Conservation (phyloP, 2,888 invertebrate genomes). For the Minunthozetes semirufus region DNA sequence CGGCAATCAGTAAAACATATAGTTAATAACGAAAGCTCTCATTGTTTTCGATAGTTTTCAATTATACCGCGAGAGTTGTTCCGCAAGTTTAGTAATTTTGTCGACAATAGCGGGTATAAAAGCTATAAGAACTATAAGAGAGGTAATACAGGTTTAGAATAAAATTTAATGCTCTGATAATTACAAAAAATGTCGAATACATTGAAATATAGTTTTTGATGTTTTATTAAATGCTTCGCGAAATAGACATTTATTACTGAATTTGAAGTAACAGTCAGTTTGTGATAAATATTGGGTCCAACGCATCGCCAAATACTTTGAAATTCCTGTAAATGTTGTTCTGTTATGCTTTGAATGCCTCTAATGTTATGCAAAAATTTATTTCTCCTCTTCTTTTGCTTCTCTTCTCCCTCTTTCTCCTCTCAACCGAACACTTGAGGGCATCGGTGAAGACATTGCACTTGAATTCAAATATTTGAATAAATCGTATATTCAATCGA, state of each 20-base stretch:
- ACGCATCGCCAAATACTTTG: background rate
- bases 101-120: background rate
- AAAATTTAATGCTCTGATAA: slow-evolving; percentile 5
- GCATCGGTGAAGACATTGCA: slow-evolving; percentile 21
- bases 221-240: background rate
- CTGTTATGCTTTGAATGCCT: background rate
- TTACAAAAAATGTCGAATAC: background rate
- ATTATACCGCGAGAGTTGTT: background rate
- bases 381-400: background rate
- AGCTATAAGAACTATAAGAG: background rate
- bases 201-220: background rate
- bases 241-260: slow-evolving; percentile 3
- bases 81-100: background rate
- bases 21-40: background rate
- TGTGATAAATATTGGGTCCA: background rate
- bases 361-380: slow-evolving; percentile 4
- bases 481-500: slow-evolving; percentile 6
- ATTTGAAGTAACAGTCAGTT: background rate
- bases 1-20: too few species aligned
- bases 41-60: slow-evolving; percentile 1
- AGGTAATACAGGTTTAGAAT: background rate
- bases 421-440: slow-evolving; percentile 5
- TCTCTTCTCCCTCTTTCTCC: background rate
- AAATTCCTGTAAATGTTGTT: background rate
- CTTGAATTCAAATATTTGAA: slow-evolving; percentile 22